Percentiles rank a stretch among this genome's conserved stretches.
phyloP scores from a whole-genome alignment of 1,140 invertebrate genomes.

The Holcopasites calliopsidis region DNA sequence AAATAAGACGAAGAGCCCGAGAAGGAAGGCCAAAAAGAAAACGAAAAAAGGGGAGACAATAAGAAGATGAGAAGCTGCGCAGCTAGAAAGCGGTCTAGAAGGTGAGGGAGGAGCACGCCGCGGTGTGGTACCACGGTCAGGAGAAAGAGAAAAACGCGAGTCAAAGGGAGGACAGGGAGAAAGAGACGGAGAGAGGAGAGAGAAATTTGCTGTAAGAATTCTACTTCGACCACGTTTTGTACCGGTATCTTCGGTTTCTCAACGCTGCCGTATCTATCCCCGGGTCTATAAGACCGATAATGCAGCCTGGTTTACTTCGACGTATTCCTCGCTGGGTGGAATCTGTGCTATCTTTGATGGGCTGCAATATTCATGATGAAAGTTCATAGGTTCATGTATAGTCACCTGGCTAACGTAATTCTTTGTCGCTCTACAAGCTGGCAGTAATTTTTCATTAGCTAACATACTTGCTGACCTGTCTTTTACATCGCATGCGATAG shows the following conservation, averaged over 20 bases:
- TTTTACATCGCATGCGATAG: not conserved
- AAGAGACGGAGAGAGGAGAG: conserved; percentile 1
- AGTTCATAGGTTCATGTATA: conserved; percentile 36
- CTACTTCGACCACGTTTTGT: conserved; percentile 28
- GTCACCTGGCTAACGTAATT: not conserved
- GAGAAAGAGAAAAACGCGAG: conserved; percentile 35
- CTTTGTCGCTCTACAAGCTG: not conserved
- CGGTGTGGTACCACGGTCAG: not conserved
- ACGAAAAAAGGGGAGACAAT: conserved; percentile 21
- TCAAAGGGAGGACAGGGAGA: conserved; percentile 14
- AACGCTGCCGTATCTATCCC: conserved; percentile 34
- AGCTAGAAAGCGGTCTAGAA: conserved; percentile 35
- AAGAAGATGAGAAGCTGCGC: conserved; percentile 41
- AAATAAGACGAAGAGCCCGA: conserved; percentile 56
- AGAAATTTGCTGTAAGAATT: conserved; percentile 38
- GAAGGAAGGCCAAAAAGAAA: conserved; percentile 42
- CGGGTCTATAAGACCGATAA: conserved; percentile 56
- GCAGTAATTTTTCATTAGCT: conserved; percentile 9
- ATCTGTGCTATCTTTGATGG: conserved; percentile 39
- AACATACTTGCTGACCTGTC: not conserved
- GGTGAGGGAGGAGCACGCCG: not conserved
- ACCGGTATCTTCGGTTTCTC: conserved; percentile 27
- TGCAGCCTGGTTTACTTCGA: conserved; percentile 44
- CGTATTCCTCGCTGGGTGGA: conserved; percentile 35
- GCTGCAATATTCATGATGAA: conserved; percentile 56